Evolutionary conservation across 1,140 invertebrate species (phyloP).

Genomic region (Daktulosphaira vitifoliae): DNA sequence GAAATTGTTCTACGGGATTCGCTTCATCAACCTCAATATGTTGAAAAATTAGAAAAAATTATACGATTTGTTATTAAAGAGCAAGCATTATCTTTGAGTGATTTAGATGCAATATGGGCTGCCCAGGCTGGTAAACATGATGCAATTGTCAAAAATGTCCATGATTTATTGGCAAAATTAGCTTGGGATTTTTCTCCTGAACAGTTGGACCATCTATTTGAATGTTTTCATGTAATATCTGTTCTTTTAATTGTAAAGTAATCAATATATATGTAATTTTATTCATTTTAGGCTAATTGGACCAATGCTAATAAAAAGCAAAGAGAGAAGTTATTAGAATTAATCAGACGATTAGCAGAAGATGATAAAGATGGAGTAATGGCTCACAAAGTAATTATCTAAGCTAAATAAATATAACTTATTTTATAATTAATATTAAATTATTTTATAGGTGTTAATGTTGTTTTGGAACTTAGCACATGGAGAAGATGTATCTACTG

Average conservation of each 20-base stretch:
- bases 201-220: conserved; percentile 93
- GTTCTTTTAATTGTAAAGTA: too few relatives aligned
- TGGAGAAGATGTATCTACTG: conserved; percentile 89
- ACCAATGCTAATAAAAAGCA: conserved; percentile 92
- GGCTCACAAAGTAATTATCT: conserved; percentile 75
- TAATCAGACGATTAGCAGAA: conserved; percentile 89
- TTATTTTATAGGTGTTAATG: conserved; percentile 65
- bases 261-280: not conserved
- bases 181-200: conserved; percentile 98
- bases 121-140: conserved; percentile 92
- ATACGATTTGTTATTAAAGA: conserved; percentile 94
- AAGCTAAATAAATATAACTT: conserved; percentile 9
- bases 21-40: conserved; percentile 94
- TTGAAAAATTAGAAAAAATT: conserved; percentile 96
- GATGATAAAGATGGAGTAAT: conserved; percentile 98
- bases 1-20: conserved; percentile 93
- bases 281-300: conserved; percentile 70
- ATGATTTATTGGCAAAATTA: conserved; percentile 89
- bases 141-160: conserved; percentile 93
- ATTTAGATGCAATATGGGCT: conserved; percentile 91
- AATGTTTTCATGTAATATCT: conserved; percentile 82
- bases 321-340: conserved; percentile 86
- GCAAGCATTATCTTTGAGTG: conserved; percentile 77
- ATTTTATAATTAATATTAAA: not conserved
- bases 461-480: conserved; percentile 96